A percentile compares a stretch with the other conserved stretches of the same genome.
Evolutionary conservation across 2,797 vertebrate genomes (phyloP).

Genomic region (Anolis apletophallus): DNA sequence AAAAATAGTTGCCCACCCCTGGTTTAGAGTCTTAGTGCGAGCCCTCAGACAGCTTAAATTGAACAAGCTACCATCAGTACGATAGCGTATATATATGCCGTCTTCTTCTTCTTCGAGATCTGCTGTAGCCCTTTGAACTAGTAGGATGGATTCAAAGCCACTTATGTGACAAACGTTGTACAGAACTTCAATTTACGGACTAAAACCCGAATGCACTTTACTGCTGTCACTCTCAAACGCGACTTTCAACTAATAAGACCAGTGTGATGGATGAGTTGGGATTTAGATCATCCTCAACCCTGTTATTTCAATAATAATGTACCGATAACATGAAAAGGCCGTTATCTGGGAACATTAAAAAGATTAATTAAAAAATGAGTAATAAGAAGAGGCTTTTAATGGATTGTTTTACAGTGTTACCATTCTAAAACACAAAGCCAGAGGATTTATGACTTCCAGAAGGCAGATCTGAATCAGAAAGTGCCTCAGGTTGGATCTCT

Average conservation of each 20-base stretch:
- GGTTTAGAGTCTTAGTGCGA: no score
- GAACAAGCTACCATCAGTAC: no score
- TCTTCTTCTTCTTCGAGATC: no score
- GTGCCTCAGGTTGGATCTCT: neutral
- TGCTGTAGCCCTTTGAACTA: fast-evolving
- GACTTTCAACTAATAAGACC: slow-evolving; percentile 66
- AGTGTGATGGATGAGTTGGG: slow-evolving; percentile 69
- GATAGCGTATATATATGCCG: no score
- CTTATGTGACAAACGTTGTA: slow-evolving; percentile 20
- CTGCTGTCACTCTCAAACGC: slow-evolving; percentile 66
- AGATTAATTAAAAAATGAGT: slow-evolving; percentile 71
- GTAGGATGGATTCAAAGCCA: slow-evolving; percentile 18
- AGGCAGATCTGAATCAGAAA: slow-evolving; percentile 54
- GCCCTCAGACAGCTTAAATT: no score
- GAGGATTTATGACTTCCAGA: slow-evolving; percentile 63
- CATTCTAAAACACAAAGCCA: slow-evolving; percentile 53
- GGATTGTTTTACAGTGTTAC: slow-evolving; percentile 70
- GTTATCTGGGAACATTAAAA: slow-evolving; percentile 70
- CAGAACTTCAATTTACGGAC: slow-evolving; percentile 1
- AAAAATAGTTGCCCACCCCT: no score
- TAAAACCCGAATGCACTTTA: slow-evolving; percentile 43
- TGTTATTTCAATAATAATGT: slow-evolving; percentile 74
- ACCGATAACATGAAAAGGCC: slow-evolving; percentile 71
- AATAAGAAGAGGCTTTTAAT: slow-evolving; percentile 64
- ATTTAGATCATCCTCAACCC: slow-evolving; percentile 63